phyloP scores from a whole-genome alignment of 2,888 invertebrate genomes.

The Megaustenia siamemsis region DNA sequence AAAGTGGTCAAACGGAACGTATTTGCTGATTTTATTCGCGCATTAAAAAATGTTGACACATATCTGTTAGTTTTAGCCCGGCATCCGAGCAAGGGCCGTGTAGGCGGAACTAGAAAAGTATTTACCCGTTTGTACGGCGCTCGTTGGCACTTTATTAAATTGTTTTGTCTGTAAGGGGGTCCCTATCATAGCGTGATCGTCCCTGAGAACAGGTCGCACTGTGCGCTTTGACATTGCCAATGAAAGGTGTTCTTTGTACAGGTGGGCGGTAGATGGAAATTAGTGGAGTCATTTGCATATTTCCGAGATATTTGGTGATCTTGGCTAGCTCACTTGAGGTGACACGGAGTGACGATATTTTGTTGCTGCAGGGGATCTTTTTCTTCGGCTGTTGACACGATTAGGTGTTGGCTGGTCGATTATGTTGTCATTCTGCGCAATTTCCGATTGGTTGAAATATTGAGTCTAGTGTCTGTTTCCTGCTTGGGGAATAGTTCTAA shows the following conservation, averaged over 20 bases:
- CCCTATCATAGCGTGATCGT: conserved; percentile 12
- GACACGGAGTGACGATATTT: conserved; percentile 9
- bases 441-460: no score
- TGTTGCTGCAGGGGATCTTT: not conserved
- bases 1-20: conserved; percentile 31
- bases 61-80: conserved; percentile 42
- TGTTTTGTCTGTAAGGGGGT: conserved; percentile 31
- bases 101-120: conserved; percentile 9
- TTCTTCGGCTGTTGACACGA: not conserved
- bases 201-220: not conserved
- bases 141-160: conserved; percentile 38
- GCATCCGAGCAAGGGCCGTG: not conserved
- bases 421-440: no score
- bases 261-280: conserved; percentile 21
- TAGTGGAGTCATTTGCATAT: conserved; percentile 24
- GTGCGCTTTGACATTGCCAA: conserved; percentile 17
- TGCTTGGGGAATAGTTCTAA: no score
- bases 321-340: not conserved
- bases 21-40: conserved; percentile 38
- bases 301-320: not conserved
- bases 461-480: no score
- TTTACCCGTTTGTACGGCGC: conserved; percentile 25
- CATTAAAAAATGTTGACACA: conserved; percentile 40
- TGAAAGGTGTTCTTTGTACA: conserved; percentile 28
- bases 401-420: not conserved